Evolutionary conservation across 2,888 invertebrate species (phyloP), one percentile per base, ranked within the genome.

Genomic region (Muscina levida): DNA sequence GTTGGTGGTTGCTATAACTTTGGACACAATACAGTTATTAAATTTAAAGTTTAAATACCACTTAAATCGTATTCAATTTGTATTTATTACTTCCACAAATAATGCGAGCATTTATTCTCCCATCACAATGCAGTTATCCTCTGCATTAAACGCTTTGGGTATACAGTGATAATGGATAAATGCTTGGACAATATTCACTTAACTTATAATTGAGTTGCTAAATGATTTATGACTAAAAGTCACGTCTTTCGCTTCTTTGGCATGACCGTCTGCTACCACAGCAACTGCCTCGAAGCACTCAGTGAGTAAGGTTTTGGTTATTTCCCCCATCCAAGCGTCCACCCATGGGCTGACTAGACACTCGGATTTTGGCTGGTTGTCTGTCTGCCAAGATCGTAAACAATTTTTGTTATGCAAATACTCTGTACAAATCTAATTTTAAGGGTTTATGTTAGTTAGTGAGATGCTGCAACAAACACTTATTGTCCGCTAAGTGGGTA

Each of bases 151-250:
- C n/a, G 11, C 26, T 31, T 31, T 26, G 37, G 1, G 56, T 57
- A 15, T 10, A 11, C n/a, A 66, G 19, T 26, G 2, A 56, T 31
- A 11, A 31, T 39, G 26, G 65, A 57, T 19, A 65, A 39, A 48
- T 15, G 8, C 37, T 15, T 15, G 5, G n/a, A 37, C 48, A 17
- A 51, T 59, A 19, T 51, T 17, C 11, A 67, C 66, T 77, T 67
- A 31, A 19, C 62, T 53, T 5, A 70, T 62, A 75, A 75, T 70
- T 75, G 70, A 75, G 48, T 59, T 56, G 66, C 66, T 67, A 67
- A 77, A 66, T 72, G 77, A 77, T 77, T 72, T 77, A 72, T 72
- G 66, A 77, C 22, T 48, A 39, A 39, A 72, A 77, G 51, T 72
- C 77, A 77, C 51, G 59, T 72, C 65, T 67, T 19, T 19, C 11